Base-by-base conservation (phyloP, 2,888 invertebrate genomes). In the Oscheius sp. region DNA sequence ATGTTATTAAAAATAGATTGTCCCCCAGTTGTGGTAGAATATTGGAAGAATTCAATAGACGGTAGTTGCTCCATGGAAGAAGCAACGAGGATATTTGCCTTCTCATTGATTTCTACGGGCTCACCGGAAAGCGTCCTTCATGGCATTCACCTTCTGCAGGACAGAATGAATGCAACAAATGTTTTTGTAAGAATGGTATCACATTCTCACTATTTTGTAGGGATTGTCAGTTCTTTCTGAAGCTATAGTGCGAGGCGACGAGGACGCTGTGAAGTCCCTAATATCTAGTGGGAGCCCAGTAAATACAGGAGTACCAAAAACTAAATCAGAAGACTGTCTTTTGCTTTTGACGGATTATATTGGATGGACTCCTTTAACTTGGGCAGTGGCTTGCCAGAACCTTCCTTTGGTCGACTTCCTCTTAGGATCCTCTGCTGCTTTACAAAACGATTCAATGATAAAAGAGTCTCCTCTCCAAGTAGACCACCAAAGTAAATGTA, bases 381-480 rank as follows among this genome's bases (percentile, higher is more conserved):
- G 74, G 74, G 73, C 78, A 0, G 71, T 78, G 4, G 75, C 69
- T 0, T 66, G 61, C 22, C 71, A 77, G 57, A 73, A 80, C 49
- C 24, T 59, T 30, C 56, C 67, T 9, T 22, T 75, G 12, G 88
- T 93, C 26, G 69, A 84, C 72, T 62, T 83, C 20, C 72, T 86
- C n/a, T 87, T 94, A 66, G 92, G 93, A 70, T 90, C 91, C 22
- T 93, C 93, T 0, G 94, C 93, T 0, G 89, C 91, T 57, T 92
- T 93, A 0, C 94, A 94, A 87, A 67, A 51, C 9, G 67, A 59
- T 8, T 32, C 62, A 8, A 81, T 78, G 78, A 92, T 92, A 84
- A 93, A 94, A 0, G 89, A 94, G 51, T 94, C 94, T 0, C 94
- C 94, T 0, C 86, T 94, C 32, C 94, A 94, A 89, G 89, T 92